Base-by-base conservation (phyloP, 2,113 vertebrate species). In the Strix uralensis region DNA sequence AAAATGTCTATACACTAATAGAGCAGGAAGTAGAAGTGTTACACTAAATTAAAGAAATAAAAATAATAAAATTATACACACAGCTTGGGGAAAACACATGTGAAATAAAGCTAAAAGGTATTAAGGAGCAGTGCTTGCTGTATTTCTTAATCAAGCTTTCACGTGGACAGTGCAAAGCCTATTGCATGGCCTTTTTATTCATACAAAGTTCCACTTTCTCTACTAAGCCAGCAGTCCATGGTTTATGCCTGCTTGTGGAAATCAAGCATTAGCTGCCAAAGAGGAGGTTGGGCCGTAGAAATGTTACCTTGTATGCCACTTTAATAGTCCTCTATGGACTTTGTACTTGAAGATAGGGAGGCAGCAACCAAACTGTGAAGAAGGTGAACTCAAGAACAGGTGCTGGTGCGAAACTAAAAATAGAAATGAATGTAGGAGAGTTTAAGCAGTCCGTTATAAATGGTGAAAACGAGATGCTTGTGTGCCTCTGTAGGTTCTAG, bases 341-440 rank as follows among this genome's bases (percentile, higher is more conserved):
- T 88, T 61, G 73, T 34, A 15, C 65, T 67, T 52, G 57, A 55
- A 88, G 78, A 40, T 81, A 34, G 0, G 0, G 72, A 84, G 63
- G 19, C 69, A 94, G 79, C 67, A 59, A 2, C 26, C 34, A 30
- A 1, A 36, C 57, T 81, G 23, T 20, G 36, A 29, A 51, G 65
- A 65, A 89, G 91, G 36, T 92, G 81, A 94, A 47, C 44, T 94
- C 52, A 27, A 51, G 71, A 93, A 14, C 91, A 91, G 91, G 91
- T 94, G 95, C 93, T 94, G 89, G 44, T 67, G 9, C 79, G 81
- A 17, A 78, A 55, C 89, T 92, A 95, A 95, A 96, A 94, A 85
- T 89, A 95, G 84, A 51, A 81, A 44, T 79, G 18, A 36, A 29
- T 13, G 73, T 91, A 52, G 80, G 86, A 69, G 91, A 67, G 69